A percentile compares a stretch with the other conserved stretches of the same genome.
These are phyloP conservation scores for Neogale vison DNA, from an alignment of 2,113 vertebrate genomes.

Conservation along the genomic window DNA sequence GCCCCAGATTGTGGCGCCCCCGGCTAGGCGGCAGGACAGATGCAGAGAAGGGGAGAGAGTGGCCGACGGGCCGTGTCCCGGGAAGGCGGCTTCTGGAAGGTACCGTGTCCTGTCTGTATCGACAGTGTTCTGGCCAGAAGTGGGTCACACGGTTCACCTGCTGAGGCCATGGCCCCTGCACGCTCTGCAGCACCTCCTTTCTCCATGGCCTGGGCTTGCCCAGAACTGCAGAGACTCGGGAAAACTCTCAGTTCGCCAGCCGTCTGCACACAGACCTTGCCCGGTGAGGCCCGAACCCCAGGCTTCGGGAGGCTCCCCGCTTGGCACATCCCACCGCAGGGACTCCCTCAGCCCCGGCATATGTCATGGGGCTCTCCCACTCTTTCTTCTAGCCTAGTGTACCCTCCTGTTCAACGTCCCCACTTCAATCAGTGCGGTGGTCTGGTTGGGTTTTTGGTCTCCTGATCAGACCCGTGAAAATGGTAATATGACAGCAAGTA, in stretches of 20 bases:
- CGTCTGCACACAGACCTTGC: too few species aligned
- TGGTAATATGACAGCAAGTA: neutral
- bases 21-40: too few species aligned
- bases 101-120: neutral
- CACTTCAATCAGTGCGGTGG: neutral
- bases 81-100: neutral
- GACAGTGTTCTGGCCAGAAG: neutral
- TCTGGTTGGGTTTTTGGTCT: neutral
- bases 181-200: too few species aligned
- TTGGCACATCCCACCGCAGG: rapidly evolving
- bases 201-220: too few species aligned
- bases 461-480: neutral
- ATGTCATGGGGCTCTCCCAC: neutral
- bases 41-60: too few species aligned
- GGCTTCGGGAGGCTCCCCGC: neutral
- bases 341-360: neutral
- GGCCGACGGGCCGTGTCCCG: too few species aligned
- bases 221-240: too few species aligned
- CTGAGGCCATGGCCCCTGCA: too few species aligned
- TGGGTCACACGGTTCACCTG: too few species aligned
- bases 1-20: too few species aligned
- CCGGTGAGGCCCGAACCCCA: neutral
- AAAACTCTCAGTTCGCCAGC: too few species aligned
- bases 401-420: neutral
- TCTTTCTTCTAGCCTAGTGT: rapidly evolving